Conservation (phyloP, 2,113 vertebrate genomes). For the Tylochromis polylepis region DNA sequence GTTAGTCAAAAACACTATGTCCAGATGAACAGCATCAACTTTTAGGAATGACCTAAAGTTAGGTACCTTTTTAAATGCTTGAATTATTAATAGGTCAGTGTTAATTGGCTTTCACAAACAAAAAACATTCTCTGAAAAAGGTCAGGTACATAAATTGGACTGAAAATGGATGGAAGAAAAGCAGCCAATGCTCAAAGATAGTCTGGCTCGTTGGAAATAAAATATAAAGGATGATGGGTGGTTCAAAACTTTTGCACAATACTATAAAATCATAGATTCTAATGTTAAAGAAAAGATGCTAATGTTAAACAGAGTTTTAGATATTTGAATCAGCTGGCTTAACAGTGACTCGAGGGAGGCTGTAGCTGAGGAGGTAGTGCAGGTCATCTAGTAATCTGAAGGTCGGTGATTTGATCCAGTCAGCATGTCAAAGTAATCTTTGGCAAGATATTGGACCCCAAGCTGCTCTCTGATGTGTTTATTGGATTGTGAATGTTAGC, state of each 20-base stretch:
- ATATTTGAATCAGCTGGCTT: neutral
- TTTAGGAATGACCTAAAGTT: neutral
- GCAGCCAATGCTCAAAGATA: too few species aligned
- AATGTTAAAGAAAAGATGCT: neutral
- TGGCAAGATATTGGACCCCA: neutral
- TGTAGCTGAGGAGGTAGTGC: neutral
- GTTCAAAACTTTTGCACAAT: neutral
- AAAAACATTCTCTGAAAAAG: too few species aligned
- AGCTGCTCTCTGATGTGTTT: too few species aligned
- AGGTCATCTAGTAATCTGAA: rapidly evolving
- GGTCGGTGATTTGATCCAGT: neutral
- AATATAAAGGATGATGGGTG: too few species aligned
- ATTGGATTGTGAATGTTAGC: neutral
- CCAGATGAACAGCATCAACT: neutral
- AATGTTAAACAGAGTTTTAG: neutral
- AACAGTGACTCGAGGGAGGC: rapidly evolving
- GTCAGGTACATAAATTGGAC: too few species aligned
- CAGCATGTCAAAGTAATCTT: neutral
- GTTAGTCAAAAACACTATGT: neutral
- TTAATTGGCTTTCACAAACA: too few species aligned
- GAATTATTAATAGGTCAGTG: neutral
- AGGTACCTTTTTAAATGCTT: neutral
- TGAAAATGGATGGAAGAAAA: too few species aligned
- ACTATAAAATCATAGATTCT: neutral
- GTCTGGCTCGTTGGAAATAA: too few species aligned